Base-by-base conservation (phyloP, 2,888 invertebrate species). In the Sceliomorpha sp. region DNA sequence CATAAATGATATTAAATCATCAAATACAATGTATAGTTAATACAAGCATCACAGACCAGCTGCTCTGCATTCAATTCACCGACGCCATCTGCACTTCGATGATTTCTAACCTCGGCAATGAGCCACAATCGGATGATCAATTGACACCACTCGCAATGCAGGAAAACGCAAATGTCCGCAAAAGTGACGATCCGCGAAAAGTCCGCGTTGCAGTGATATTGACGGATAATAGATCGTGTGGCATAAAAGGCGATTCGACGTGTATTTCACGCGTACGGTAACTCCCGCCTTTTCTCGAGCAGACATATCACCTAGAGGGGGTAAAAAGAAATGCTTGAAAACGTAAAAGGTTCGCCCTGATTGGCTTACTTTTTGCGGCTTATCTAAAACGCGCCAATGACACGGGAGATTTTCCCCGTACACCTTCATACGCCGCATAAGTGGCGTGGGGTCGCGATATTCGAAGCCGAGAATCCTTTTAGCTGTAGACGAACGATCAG, bases 381-480 rank as follows among this genome's bases (percentile, higher is more conserved):
- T 89, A 88, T 91, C 91, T 88, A 88, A 91, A 91, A 87, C 86
- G 82, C 82, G 81, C 91, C 91, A 91, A 91, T 91, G 77, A 86
- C 75, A 81, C 79, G 67, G 72, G 67, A 77, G 82, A 82, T 82
- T 85, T 84, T 87, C 86, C 85, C 81, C 81, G 81, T 86, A 81
- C 89, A 88, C 90, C 90, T 88, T 89, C 89, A 89, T 90, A 89
- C 89, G 90, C 90, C 89, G 90, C 90, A 90, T 89, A 90, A 91
- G 90, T 91, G 90, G 91, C 91, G 91, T 91, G 91, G 91, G 91
- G 90, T 90, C 89, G 88, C 89, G 89, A 90, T 90, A 90, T 90
- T 91, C 90, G 90, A 90, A 91, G 90, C 90, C 89, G 90, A 89
- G 90, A 87, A 88, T 87, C 88, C 89, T 90, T 85, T 90, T 90